These are phyloP conservation scores for Microtus richardsoni DNA, from an alignment of 2,113 vertebrate genomes.

Conservation along the genomic window DNA sequence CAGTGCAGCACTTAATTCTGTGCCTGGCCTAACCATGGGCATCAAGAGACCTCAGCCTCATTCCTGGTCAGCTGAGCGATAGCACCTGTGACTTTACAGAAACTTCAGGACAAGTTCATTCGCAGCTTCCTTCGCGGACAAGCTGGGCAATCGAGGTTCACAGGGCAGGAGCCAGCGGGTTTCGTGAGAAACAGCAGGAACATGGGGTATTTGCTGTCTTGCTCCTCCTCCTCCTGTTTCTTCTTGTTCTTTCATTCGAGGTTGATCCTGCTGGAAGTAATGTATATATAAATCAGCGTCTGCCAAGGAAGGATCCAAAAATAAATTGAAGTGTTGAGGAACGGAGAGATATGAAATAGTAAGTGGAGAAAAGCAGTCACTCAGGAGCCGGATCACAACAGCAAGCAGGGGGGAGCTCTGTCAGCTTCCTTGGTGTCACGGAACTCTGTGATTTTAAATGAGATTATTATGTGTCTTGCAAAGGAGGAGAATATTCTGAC, in stretches of 20 bases:
- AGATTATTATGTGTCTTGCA: conserved; percentile 79
- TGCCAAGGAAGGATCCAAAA: conserved; percentile 63
- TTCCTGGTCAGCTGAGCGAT: not conserved
- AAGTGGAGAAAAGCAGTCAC: conserved; percentile 69
- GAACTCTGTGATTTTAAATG: conserved; percentile 81
- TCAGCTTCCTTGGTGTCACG: conserved; percentile 77
- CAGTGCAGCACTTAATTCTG: not conserved
- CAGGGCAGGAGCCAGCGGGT: not conserved
- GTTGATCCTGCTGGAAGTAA: conserved; percentile 53
- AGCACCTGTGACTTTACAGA: not conserved
- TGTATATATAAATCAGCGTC: conserved; percentile 50
- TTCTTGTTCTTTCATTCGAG: not conserved
- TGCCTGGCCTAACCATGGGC: not conserved
- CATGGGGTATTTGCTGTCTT: not conserved
- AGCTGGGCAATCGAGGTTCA: not conserved
- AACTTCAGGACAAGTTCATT: not conserved
- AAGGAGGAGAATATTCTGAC: conserved; percentile 80
- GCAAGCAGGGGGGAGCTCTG: conserved; percentile 71
- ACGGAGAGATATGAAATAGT: conserved; percentile 49
- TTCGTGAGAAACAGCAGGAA: not conserved
- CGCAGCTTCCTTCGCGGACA: not conserved
- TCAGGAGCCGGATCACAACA: conserved; percentile 69
- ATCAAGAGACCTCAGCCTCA: not conserved
- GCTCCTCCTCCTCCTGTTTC: not conserved
- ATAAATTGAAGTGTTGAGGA: conserved; percentile 70